These are phyloP conservation scores for Acromyrmex heyeri DNA, from an alignment of 1,140 invertebrate genomes.

Conservation along the genomic window DNA sequence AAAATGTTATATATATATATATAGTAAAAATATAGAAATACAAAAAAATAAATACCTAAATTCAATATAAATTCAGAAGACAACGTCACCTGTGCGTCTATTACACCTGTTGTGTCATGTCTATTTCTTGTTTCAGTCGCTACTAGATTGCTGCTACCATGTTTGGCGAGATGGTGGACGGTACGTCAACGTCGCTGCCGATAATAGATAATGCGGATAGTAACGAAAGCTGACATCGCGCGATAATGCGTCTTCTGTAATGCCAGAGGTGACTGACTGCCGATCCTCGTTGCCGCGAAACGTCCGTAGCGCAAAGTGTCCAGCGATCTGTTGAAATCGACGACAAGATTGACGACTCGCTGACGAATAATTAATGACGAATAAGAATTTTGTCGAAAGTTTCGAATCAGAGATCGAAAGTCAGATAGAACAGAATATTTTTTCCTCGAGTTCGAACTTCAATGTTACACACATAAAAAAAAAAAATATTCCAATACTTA, in stretches of 20 bases:
- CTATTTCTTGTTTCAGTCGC: conserved; percentile 24
- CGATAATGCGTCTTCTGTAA: conserved; percentile 60
- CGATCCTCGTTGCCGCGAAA: conserved; percentile 10
- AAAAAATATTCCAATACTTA: not conserved
- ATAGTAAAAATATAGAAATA: not conserved
- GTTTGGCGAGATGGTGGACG: conserved; percentile 4
- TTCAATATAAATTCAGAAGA: not conserved
- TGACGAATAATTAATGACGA: conserved; percentile 13
- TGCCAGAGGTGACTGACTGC: conserved; percentile 49
- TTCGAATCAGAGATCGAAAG: not conserved
- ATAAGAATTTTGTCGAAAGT: not conserved
- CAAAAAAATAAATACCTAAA: not conserved
- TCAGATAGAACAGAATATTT: not conserved
- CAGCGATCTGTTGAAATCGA: conserved; percentile 24
- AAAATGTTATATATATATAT: not conserved
- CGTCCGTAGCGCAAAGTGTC: conserved; percentile 26
- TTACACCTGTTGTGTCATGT: conserved; percentile 31
- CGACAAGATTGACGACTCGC: not conserved
- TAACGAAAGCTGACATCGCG: conserved; percentile 40
- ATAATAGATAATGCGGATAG: conserved; percentile 50
- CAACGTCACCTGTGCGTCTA: not conserved
- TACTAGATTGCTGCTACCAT: conserved; percentile 6
- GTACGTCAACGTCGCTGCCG: conserved; percentile 28
- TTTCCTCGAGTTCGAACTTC: not conserved
- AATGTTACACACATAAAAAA: no score